Evolutionary conservation across 2,888 invertebrate genomes (phyloP), one percentile per base, ranked within the genome.

Genomic region (Ephialtes manifestator): DNA sequence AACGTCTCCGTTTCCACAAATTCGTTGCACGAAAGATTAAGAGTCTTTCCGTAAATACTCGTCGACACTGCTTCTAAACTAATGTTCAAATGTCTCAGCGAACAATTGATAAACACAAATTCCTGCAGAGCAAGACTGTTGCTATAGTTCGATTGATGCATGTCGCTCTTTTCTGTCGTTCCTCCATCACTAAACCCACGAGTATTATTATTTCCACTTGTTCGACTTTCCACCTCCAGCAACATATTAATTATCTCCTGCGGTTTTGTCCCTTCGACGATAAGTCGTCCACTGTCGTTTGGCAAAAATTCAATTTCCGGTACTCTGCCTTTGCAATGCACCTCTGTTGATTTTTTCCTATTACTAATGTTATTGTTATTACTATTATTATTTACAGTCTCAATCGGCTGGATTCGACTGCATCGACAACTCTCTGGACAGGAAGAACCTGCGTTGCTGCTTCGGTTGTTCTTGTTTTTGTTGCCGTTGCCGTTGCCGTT

Each of bases 341-440:
- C 85, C 76, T 91, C 90, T 71, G 72, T 51, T 35, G 63, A 48
- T 24, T 48, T 53, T 35, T 31, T 58, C 15, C 70, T n/a, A 10
- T 46, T 28, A 15, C 8, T 15, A 24, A 35, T 55, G 4, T 65
- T 71, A 15, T 53, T 24, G n/a, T 55, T 65, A 31, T 67, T 31
- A 18, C 51, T 55, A 13, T 28, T 39, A 51, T 74, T 51, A 51
- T 51, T 51, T n/a, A 51, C 31, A 58, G 35, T 60, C 11, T 70
- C 60, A 20, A 55, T 48, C 24, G 51, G 48, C 24, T 79, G 63
- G 20, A 60, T 39, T 46, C 35, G 28, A 1, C 10, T 60, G 31
- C 93, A 93, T 89, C 91, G 87, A 86, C 93, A 93, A 70, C 88
- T 85, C 80, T 92, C 90, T n/a, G 93, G 92, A 87, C 93, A 93